Evolutionary conservation across 1,140 invertebrate genomes (phyloP).

Genomic region (Macrobrachium rosenbergii): DNA sequence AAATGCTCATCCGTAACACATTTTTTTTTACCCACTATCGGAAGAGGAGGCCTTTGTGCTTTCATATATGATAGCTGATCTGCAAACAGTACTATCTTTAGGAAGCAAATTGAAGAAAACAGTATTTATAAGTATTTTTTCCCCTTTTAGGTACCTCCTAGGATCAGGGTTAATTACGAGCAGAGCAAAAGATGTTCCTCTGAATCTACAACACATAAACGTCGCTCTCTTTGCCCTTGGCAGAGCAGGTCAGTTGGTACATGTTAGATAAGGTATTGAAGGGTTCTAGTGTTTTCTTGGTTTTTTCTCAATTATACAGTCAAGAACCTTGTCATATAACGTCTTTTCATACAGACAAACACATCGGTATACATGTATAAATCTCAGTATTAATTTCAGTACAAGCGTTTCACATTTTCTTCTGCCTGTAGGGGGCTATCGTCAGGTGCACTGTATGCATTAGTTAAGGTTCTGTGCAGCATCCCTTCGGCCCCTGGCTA

Average conservation of each 20-base stretch:
- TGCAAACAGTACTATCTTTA: not conserved
- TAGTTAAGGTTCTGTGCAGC: too few species aligned
- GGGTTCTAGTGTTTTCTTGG: not conserved
- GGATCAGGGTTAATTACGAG: constrained; percentile 1
- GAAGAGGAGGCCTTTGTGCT: too few species aligned
- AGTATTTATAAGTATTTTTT: not conserved
- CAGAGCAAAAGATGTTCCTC: constrained; percentile 3
- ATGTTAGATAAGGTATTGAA: not conserved
- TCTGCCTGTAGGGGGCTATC: too few species aligned
- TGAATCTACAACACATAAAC: constrained; percentile 37
- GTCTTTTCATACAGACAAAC: not conserved
- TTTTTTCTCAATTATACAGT: not conserved
- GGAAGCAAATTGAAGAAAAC: too few species aligned
- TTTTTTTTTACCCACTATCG: too few species aligned
- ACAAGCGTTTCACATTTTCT: too few species aligned
- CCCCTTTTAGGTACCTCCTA: constrained; percentile 24
- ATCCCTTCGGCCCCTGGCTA: too few species aligned
- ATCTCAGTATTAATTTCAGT: too few species aligned
- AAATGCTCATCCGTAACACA: not conserved
- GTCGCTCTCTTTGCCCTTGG: constrained; percentile 45
- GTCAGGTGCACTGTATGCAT: too few species aligned
- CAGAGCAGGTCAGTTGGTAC: constrained; percentile 27
- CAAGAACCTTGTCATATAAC: not conserved
- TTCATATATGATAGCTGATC: not conserved
- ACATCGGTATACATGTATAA: too few species aligned